phyloP scores from a whole-genome alignment of 2,888 invertebrate species.

The Gnatocerus cornutus region DNA sequence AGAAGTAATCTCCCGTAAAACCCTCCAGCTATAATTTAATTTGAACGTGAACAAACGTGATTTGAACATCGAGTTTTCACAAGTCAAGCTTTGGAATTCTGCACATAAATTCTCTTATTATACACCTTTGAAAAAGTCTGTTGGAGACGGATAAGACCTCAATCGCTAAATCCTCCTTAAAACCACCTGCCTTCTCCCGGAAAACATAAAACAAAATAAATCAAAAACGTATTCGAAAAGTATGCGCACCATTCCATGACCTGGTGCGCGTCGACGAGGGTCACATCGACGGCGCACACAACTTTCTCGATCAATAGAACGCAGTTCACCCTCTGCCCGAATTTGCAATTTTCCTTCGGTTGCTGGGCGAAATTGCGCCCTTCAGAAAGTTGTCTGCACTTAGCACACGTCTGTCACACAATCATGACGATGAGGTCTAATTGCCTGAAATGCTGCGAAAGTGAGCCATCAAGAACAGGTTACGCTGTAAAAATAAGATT shows the following conservation, averaged over 20 bases:
- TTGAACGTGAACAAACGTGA: conserved; percentile 24
- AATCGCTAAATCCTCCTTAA: conserved; percentile 17
- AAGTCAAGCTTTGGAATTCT: background rate
- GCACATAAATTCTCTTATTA: conserved; percentile 21
- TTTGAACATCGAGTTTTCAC: conserved; percentile 9
- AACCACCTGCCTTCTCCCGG: conserved; percentile 22
- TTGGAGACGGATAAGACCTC: conserved; percentile 26
- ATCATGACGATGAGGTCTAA: conserved; percentile 17
- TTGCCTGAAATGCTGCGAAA: conserved; percentile 27
- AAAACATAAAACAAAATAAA: conserved; percentile 23
- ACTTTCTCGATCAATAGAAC: conserved; percentile 58
- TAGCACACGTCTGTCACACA: conserved; percentile 16
- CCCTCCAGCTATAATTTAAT: conserved; percentile 33
- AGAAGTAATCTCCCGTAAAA: conserved; percentile 13
- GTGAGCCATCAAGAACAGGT: conserved; percentile 23
- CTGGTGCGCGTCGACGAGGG: conserved; percentile 57
- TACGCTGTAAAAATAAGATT: background rate
- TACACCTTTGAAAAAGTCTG: conserved; percentile 17
- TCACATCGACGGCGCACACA: conserved; percentile 57
- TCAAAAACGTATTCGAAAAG: conserved; percentile 40
- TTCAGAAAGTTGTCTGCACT: conserved; percentile 17
- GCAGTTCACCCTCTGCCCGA: conserved; percentile 62
- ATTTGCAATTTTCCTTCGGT: conserved; percentile 59
- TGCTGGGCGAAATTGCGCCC: conserved; percentile 42
- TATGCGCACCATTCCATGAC: conserved; percentile 57